Conservation (phyloP, 2,888 invertebrate species). For the Mimachlamys varia region DNA sequence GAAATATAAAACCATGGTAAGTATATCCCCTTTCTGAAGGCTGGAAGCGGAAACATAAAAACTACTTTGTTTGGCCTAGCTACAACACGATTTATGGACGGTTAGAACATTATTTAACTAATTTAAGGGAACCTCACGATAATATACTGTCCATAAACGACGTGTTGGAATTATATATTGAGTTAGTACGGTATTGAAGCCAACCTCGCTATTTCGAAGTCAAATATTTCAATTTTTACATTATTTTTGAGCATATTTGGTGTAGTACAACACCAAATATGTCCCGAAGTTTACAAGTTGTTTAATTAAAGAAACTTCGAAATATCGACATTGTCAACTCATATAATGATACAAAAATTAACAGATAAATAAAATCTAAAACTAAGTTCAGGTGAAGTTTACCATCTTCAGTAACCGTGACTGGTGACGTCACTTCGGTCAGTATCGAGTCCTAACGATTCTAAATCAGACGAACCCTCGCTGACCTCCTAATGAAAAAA, state of each 20-base stretch:
- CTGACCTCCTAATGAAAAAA: not conserved
- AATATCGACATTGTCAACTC: not conserved
- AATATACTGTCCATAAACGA: not conserved
- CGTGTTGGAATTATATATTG: not conserved
- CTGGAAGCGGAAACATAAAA: not conserved
- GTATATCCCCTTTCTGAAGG: not conserved
- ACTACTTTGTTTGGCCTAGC: not conserved
- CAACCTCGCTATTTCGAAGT: slow-evolving; percentile 3
- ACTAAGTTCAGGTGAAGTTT: not conserved
- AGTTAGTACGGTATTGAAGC: not conserved
- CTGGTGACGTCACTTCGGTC: slow-evolving; percentile 18
- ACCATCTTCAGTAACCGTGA: slow-evolving; percentile 16
- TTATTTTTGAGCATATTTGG: not conserved
- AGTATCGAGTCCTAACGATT: not conserved
- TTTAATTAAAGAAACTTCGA: not conserved
- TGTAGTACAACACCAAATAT: too few relatives aligned
- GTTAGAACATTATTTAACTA: not conserved
- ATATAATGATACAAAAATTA: not conserved
- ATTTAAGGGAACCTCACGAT: not conserved
- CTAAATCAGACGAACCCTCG: not conserved
- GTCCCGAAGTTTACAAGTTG: not conserved
- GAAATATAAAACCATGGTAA: too few relatives aligned
- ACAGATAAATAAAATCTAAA: not conserved
- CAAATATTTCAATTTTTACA: not conserved
- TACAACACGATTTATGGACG: not conserved